A percentile compares a stretch with the other conserved stretches of the same genome.
Conservation (phyloP, 2,888 invertebrate genomes). For the Drosophila barbarae region DNA sequence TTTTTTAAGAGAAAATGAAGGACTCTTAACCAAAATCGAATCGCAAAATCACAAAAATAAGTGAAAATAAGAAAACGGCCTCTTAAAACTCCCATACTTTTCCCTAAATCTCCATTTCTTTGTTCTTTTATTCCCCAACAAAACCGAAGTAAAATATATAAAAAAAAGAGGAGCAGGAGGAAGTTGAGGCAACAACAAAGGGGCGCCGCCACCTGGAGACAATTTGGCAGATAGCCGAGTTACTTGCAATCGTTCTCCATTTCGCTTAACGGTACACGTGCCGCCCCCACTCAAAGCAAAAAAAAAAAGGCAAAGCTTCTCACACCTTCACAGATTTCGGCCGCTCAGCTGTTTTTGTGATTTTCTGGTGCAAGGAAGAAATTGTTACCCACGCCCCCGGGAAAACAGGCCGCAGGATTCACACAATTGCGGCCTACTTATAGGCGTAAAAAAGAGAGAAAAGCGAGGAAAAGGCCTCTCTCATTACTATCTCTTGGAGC, state of each 20-base stretch:
- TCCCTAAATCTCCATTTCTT: neutral
- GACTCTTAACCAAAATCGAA: neutral
- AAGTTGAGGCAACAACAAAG: slow-evolving; percentile 15
- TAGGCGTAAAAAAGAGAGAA: slow-evolving; percentile 51
- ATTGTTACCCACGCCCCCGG: slow-evolving; percentile 64
- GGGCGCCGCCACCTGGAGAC: slow-evolving; percentile 19
- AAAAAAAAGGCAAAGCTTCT: neutral
- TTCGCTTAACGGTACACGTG: slow-evolving; percentile 65
- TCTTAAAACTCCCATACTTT: neutral
- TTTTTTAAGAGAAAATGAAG: neutral
- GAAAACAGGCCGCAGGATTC: slow-evolving; percentile 14
- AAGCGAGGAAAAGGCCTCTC: slow-evolving; percentile 6
- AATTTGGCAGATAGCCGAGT: slow-evolving; percentile 39
- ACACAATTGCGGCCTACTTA: slow-evolving; percentile 66
- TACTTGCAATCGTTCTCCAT: slow-evolving; percentile 60
- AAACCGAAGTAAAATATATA: neutral
- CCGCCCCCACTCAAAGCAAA: slow-evolving; percentile 24
- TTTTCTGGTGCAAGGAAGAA: slow-evolving; percentile 59
- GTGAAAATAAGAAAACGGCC: slow-evolving; percentile 5
- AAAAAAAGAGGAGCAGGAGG: neutral
- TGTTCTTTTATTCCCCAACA: slow-evolving; percentile 15
- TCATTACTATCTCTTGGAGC: slow-evolving; percentile 1
- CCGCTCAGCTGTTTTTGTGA: slow-evolving; percentile 61
- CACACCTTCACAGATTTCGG: slow-evolving; percentile 10
- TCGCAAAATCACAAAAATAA: neutral